Evolutionary conservation across 2,888 invertebrate species (phyloP).

Genomic region (Tenthredo scrophulariae): DNA sequence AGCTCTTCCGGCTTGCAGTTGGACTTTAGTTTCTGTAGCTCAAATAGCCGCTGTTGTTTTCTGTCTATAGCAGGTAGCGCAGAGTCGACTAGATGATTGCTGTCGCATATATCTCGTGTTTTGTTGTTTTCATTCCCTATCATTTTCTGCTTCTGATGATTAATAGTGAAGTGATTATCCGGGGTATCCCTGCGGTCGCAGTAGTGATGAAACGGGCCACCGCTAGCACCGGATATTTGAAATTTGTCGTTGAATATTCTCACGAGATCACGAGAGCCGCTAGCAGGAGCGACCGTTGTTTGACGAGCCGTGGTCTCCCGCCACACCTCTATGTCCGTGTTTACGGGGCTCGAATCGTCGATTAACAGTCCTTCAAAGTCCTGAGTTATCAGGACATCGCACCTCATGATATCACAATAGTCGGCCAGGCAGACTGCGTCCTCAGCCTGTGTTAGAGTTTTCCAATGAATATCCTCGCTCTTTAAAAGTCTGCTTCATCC

Average conservation of each 20-base stretch:
- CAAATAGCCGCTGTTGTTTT: slow-evolving; percentile 84
- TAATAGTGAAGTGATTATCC: slow-evolving; percentile 46
- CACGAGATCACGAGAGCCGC: slow-evolving; percentile 79
- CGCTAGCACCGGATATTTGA: slow-evolving; percentile 36
- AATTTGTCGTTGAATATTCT: slow-evolving; percentile 75
- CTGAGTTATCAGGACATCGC: slow-evolving; percentile 91
- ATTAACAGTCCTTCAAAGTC: slow-evolving; percentile 80
- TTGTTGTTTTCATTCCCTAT: slow-evolving; percentile 78
- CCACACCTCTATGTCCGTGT: slow-evolving; percentile 87
- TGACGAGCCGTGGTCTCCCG: slow-evolving; percentile 87
- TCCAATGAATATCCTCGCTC: not conserved
- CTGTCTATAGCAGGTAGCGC: slow-evolving; percentile 84
- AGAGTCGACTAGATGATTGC: slow-evolving; percentile 84
- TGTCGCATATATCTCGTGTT: slow-evolving; percentile 82
- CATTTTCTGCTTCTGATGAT: slow-evolving; percentile 55
- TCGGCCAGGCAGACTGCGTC: slow-evolving; percentile 96
- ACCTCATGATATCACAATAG: slow-evolving; percentile 97
- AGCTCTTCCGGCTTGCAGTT: slow-evolving; percentile 90
- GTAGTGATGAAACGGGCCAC: slow-evolving; percentile 32
- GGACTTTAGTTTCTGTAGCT: slow-evolving; percentile 86
- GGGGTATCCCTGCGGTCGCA: slow-evolving; percentile 40
- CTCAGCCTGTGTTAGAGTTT: slow-evolving; percentile 84
- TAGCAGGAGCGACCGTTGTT: slow-evolving; percentile 80
- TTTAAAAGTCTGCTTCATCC: too few species aligned
- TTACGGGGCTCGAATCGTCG: slow-evolving; percentile 84